Percentiles rank a stretch among this genome's conserved stretches.
phyloP scores from a whole-genome alignment of 2,888 invertebrate species.

The Aromia moschata region DNA sequence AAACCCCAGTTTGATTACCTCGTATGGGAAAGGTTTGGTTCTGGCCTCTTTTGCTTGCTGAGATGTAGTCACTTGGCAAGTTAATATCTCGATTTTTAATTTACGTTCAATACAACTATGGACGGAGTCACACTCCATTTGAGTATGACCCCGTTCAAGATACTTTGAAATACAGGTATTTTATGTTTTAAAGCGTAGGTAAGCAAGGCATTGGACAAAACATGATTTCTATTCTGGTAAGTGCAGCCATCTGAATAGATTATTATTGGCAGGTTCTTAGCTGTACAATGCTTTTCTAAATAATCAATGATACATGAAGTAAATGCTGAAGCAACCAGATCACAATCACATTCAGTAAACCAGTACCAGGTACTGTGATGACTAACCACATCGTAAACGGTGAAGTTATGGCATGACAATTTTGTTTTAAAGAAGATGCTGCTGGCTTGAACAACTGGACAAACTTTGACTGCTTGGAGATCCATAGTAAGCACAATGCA shows the following conservation, averaged over 20 bases:
- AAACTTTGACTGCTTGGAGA: conserved; percentile 40
- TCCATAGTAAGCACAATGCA: conserved; percentile 35
- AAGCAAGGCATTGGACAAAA: conserved; percentile 27
- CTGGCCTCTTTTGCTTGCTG: conserved; percentile 27
- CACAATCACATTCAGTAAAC: conserved; percentile 40
- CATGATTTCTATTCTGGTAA: background rate
- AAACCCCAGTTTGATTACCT: too few relatives aligned
- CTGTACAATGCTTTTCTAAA: conserved; percentile 20
- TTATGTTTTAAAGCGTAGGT: conserved; percentile 17
- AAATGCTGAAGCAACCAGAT: conserved; percentile 40
- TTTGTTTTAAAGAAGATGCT: conserved; percentile 48
- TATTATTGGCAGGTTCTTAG: conserved; percentile 7
- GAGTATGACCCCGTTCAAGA: conserved; percentile 25
- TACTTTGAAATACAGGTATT: conserved; percentile 21
- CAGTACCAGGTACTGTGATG: too few relatives aligned
- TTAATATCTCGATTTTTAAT: conserved; percentile 28
- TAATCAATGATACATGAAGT: conserved; percentile 40
- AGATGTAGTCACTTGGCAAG: conserved; percentile 29
- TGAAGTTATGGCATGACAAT: conserved; percentile 49
- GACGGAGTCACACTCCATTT: conserved; percentile 31
- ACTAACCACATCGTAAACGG: conserved; percentile 43
- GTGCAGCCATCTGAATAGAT: conserved; percentile 24
- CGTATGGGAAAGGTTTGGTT: too few relatives aligned
- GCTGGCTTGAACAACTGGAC: conserved; percentile 41
- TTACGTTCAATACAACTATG: conserved; percentile 22